Conservation (phyloP, 2,888 invertebrate species). For the Aricia artaxerxes region DNA sequence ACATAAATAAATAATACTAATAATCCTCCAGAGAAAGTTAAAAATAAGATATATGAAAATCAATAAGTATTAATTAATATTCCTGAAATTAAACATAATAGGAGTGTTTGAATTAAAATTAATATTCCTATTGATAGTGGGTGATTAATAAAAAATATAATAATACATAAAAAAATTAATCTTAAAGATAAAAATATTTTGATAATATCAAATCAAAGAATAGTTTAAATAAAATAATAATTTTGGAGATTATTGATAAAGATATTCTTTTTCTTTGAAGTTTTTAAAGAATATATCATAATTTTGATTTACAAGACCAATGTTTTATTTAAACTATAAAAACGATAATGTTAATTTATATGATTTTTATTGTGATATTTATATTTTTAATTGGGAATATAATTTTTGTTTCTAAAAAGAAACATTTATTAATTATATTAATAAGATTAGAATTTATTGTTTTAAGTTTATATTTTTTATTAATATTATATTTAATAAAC, state of each 20-base stretch:
- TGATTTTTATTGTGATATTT: constrained; percentile 64
- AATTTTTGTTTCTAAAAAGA: constrained; percentile 78
- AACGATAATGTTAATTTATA: constrained; percentile 54
- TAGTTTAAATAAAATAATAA: constrained; percentile 85
- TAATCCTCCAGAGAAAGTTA: constrained; percentile 83
- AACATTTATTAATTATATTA: constrained; percentile 81
- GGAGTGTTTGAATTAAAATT: constrained; percentile 76
- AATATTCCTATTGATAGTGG: constrained; percentile 78
- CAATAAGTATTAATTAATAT: constrained; percentile 75
- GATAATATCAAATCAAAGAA: constrained; percentile 77
- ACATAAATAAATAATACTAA: constrained; percentile 84
- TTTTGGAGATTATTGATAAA: constrained; percentile 85
- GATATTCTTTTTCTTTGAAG: constrained; percentile 79
- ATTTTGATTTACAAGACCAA: constrained; percentile 85
- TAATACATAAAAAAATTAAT: constrained; percentile 57
- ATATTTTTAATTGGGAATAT: constrained; percentile 75
- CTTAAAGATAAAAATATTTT: constrained; percentile 62
- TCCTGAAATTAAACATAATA: constrained; percentile 70
- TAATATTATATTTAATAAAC: constrained; percentile 69
- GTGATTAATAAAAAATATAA: constrained; percentile 63
- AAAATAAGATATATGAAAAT: constrained; percentile 82
- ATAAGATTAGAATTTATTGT: constrained; percentile 83
- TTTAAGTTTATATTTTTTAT: constrained; percentile 76
- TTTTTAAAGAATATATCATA: constrained; percentile 79
- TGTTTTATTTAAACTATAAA: constrained; percentile 85